Base-by-base conservation (phyloP, 1,140 invertebrate species). In the Atopsyche davidsoni region DNA sequence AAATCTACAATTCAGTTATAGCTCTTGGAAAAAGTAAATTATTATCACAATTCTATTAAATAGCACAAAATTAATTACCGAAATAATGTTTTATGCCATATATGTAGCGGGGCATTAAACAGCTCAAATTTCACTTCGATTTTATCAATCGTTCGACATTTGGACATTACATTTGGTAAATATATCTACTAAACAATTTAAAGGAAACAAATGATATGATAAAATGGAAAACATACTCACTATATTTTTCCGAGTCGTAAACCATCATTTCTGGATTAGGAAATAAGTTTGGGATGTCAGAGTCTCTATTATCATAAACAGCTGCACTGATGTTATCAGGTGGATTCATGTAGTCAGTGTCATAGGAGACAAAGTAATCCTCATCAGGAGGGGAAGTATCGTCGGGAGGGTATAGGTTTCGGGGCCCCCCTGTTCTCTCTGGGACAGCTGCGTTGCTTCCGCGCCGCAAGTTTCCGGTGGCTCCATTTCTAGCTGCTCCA, bases 231-330 rank as follows among this genome's bases (percentile, higher is more conserved):
- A n/a, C 10, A 2, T 36, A 38, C 21, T 43, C 34, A 57, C 55
- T 46, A 22, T 49, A 25, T 22, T 51, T 54, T 17, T 51, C 56
- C 3, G 39, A 44, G n/a, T 57, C 55, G 22, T 53, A 57, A 11
- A 57, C 47, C 51, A 58, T 58, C 51, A 54, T 58, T 34, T 58
- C 56, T 10, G 56, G 56, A 18, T 58, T 54, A 3, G 56, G 56
- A 44, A 58, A 58, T 6, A 58, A 51, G n/a, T 38, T 40, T 16
- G 51, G 42, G 0, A 39, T 47, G 4, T 54, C 51, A 7, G 42
- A 31, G 9, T 39, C 35, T 4, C 46, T 51, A 16, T 50, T 42
- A 24, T 58, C 56, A 18, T 58, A 58, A 11, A 58, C 48, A 6
- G 54, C 32, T 3, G 56, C 39, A 19, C 51, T 54, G 34, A 58